A percentile compares a stretch with the other conserved stretches of the same genome.
These are phyloP conservation scores for Oscheius sp. DNA, from an alignment of 2,888 invertebrate species.

Conservation along the genomic window DNA sequence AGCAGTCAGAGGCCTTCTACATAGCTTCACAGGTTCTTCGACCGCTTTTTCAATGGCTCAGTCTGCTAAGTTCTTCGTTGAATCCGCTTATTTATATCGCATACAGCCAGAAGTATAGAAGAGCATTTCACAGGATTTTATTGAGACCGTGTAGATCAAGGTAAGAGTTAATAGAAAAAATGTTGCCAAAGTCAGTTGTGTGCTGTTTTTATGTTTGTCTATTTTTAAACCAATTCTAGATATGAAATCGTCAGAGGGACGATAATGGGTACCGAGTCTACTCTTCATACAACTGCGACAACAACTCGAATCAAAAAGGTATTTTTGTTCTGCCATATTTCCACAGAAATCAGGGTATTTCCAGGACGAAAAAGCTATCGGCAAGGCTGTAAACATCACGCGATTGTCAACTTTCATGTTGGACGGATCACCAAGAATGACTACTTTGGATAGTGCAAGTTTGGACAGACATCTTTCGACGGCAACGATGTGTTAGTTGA, in stretches of 20 bases:
- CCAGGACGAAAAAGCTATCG: background rate
- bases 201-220: too few relatives aligned
- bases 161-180: constrained; percentile 15
- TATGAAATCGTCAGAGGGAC: constrained; percentile 54
- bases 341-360: background rate
- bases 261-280: constrained; percentile 32
- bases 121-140: constrained; percentile 67
- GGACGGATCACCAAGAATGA: constrained; percentile 23
- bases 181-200: too few relatives aligned
- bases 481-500: constrained; percentile 16
- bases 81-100: constrained; percentile 69
- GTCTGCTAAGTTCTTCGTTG: constrained; percentile 62
- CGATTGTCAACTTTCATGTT: background rate
- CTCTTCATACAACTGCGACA: background rate
- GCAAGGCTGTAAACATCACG: background rate
- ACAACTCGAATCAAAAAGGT: constrained; percentile 9
- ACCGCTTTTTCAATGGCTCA: constrained; percentile 69
- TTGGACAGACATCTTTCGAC: too few relatives aligned
- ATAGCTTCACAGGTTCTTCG: constrained; percentile 56
- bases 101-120: constrained; percentile 67
- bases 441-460: background rate
- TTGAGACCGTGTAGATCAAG: constrained; percentile 60
- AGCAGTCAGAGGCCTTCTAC: constrained; percentile 48
- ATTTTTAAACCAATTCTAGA: constrained; percentile 30
- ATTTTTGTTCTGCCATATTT: too few relatives aligned